Base-by-base conservation (phyloP, 2,797 vertebrate species). In the Sebastes cheni region DNA sequence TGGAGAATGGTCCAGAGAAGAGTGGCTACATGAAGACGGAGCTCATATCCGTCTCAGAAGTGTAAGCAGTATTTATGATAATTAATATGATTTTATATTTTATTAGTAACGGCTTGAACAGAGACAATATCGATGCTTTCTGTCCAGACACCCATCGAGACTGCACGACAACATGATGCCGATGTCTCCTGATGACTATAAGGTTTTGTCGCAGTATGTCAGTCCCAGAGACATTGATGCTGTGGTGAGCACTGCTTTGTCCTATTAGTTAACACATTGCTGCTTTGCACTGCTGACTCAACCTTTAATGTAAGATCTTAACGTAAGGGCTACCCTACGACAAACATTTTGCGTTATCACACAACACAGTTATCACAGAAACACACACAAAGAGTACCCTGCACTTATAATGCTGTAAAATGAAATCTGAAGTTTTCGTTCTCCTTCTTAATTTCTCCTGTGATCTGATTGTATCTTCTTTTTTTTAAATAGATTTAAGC, bases 11-110 rank as follows among this genome's bases (percentile, higher is more conserved):
- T 5, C 46, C 59, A 83, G 95, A 87, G 85, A 94, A 39, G 81
- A 95, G 89, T 0, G 97, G 97, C 79, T 99, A 99, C 93, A 98
- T 99, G 95, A 98, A 97, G 94, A 99, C 98, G 0, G 97, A 97
- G 79, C 95, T 99, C 89, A 99, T 99, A 79, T 99, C 98, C 0
- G 96, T 99, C 46, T 99, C 98, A 39, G 97, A 99, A 97, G 97
- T 99, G 98, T 99, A 94, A 98, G 98, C 23, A 5, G 1, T 1
- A 8, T 12, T 42, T 1, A 30, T 20, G 11, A 39, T 3, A 1
- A 12, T 5, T 2, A 3, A 27, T 2, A 5, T 22, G 16, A n/a
- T 36, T 8, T 7, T 60, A 3, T 6, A 7, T 65, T 23, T 22
- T 1, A 1, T 12, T 1, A 9, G 14, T 3, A 1, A 10, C 4